Evolutionary conservation across 2,113 vertebrate species (phyloP).

Genomic region (Hippocampus abdominalis): DNA sequence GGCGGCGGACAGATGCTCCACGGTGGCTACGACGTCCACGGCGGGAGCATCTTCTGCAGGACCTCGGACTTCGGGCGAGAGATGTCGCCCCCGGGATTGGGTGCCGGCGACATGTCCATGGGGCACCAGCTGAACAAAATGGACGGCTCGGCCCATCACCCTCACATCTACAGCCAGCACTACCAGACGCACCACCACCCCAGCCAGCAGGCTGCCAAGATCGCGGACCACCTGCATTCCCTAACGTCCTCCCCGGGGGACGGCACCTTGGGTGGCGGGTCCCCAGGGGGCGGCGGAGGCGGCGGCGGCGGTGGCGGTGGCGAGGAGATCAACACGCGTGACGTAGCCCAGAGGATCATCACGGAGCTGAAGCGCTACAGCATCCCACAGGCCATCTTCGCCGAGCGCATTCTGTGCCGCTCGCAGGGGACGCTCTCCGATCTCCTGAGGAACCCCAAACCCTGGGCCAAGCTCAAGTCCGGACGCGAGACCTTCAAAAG

Average conservation of each 20-base stretch:
- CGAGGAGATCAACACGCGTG: conserved; percentile 98
- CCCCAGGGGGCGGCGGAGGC: conserved; percentile 76
- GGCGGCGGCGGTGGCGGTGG: conserved; percentile 70
- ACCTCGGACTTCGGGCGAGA: conserved; percentile 76
- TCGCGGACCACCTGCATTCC: conserved; percentile 67
- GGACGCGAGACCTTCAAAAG: conserved; percentile 96
- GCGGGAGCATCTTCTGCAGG: conserved; percentile 75
- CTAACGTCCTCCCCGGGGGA: conserved; percentile 79
- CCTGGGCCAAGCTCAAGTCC: conserved; percentile 99
- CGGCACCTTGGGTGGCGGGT: conserved; percentile 73
- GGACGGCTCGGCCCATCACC: conserved; percentile 66
- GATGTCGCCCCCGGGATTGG: conserved; percentile 73
- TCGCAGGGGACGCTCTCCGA: conserved; percentile 97
- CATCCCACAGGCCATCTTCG: conserved; percentile 98
- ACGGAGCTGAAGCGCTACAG: conserved; percentile 98
- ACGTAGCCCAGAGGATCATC: conserved; percentile 95
- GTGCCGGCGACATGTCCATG: conserved; percentile 54
- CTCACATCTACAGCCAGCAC: conserved; percentile 75
- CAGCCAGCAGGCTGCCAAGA: conserved; percentile 75
- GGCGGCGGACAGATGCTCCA: conserved; percentile 87
- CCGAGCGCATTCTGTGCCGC: conserved; percentile 94
- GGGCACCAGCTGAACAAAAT: conserved; percentile 75
- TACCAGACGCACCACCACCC: conserved; percentile 79
- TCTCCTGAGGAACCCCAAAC: conserved; percentile 96
- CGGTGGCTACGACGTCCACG: conserved; percentile 79